Evolutionary conservation across 2,113 vertebrate genomes (phyloP).

Genomic region (Tupaia chinensis): DNA sequence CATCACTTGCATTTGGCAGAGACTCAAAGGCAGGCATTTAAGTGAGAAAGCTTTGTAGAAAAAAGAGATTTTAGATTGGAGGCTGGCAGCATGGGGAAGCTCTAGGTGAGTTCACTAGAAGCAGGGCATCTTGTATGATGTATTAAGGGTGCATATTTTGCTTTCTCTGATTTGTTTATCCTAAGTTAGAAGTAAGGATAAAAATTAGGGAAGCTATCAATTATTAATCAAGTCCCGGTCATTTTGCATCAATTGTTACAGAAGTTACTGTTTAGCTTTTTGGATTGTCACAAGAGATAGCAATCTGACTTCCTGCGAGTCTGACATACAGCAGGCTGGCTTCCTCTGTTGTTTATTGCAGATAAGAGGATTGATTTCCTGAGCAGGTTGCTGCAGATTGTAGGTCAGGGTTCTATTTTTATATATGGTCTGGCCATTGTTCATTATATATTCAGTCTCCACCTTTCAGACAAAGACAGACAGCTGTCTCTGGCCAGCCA

Average conservation of each 20-base stretch:
- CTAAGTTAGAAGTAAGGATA: neutral
- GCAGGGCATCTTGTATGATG: neutral
- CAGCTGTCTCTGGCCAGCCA: neutral
- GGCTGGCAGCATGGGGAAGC: fast-evolving
- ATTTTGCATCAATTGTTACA: neutral
- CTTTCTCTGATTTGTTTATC: neutral
- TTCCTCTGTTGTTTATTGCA: neutral
- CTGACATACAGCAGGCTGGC: neutral
- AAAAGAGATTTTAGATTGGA: neutral
- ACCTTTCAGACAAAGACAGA: slow-evolving; percentile 17
- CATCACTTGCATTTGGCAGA: neutral
- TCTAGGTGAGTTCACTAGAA: neutral
- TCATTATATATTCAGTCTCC: neutral
- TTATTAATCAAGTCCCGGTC: neutral
- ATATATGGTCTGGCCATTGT: neutral
- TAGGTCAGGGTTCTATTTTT: neutral
- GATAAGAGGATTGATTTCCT: neutral
- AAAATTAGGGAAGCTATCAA: neutral
- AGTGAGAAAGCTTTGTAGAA: neutral
- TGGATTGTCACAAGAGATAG: neutral
- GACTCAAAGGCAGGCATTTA: neutral
- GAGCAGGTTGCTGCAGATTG: neutral
- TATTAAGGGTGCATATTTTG: neutral
- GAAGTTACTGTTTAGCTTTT: neutral
- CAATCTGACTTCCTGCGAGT: neutral